phyloP scores from a whole-genome alignment of 92 coral and sea anemone species.

The Zoanthus sansibaricus region DNA sequence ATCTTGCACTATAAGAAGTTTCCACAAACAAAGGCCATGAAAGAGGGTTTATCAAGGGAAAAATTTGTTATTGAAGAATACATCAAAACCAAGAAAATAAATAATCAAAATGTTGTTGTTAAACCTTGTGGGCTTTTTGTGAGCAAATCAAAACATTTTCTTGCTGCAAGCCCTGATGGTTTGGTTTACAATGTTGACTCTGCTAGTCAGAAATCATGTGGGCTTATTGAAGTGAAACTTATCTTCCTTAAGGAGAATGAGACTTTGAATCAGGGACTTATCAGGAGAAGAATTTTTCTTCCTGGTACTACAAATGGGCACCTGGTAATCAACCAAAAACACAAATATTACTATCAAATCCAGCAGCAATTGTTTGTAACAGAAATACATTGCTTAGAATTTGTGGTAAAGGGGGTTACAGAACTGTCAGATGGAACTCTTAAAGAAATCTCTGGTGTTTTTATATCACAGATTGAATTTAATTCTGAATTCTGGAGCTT shows the following conservation, averaged over 20 bases:
- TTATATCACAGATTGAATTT: constrained; percentile 32
- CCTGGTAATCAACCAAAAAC: constrained; percentile 36
- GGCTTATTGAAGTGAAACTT: constrained; percentile 46
- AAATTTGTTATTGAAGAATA: constrained; percentile 29
- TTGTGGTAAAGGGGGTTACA: constrained; percentile 43
- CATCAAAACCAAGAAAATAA: constrained; percentile 18
- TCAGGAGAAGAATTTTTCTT: constrained; percentile 47
- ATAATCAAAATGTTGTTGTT: constrained; percentile 28
- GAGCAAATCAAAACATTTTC: constrained; percentile 60
- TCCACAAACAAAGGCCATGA: constrained; percentile 48
- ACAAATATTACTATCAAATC: constrained; percentile 56
- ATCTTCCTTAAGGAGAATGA: constrained; percentile 33
- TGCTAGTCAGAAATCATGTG: constrained; percentile 14
- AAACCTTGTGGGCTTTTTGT: constrained; percentile 57
- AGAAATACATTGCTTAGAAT: constrained; percentile 39
- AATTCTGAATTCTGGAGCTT: constrained; percentile 25
- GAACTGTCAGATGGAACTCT: constrained; percentile 42
- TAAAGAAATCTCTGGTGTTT: constrained; percentile 31
- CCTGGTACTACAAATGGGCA: constrained; percentile 27
- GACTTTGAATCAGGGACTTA: constrained; percentile 40
- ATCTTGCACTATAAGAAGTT: constrained; percentile 41
- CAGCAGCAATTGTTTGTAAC: constrained; percentile 61
- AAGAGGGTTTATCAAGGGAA: constrained; percentile 50
- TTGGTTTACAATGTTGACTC: constrained; percentile 51
- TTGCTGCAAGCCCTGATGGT: constrained; percentile 72